Conservation (phyloP, 2,797 vertebrate genomes). For the Notoglanidium macrostoma region DNA sequence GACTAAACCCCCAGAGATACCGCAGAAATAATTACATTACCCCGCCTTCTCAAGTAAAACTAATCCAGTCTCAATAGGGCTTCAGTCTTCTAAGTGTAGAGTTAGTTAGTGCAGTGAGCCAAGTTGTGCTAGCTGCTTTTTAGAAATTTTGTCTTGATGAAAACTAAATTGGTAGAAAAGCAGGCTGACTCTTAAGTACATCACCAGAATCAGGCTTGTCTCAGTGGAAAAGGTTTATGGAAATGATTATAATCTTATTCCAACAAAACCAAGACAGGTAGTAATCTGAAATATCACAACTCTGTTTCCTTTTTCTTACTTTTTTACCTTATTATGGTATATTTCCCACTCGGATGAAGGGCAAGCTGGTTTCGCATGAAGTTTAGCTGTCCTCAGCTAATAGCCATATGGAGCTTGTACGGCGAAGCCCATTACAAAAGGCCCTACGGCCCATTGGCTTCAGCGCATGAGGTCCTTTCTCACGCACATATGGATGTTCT, state of each 20-base stretch:
- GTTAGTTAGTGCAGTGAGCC: neutral
- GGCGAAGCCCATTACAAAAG: conserved; percentile 53
- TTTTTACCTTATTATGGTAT: no score
- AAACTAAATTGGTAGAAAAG: neutral
- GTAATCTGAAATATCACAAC: neutral
- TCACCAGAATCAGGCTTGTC: neutral
- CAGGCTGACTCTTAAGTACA: neutral
- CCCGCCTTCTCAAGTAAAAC: neutral
- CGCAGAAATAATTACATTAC: neutral
- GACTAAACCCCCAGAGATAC: neutral
- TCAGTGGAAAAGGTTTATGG: neutral
- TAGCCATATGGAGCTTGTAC: conserved; percentile 54
- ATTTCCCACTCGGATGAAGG: conserved; percentile 5
- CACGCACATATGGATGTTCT: conserved; percentile 5
- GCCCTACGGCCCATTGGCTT: conserved; percentile 47
- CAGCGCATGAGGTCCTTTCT: conserved; percentile 34
- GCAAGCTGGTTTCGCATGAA: conserved; percentile 11
- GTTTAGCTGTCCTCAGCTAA: conserved; percentile 45
- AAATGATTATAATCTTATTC: neutral
- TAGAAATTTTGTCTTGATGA: neutral
- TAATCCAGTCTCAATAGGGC: neutral
- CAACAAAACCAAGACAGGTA: neutral
- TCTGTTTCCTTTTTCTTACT: neutral
- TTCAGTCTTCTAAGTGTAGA: neutral
- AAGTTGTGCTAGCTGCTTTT: neutral